A percentile compares a stretch with the other conserved stretches of the same genome.
Evolutionary conservation across 2,113 vertebrate species (phyloP).

Genomic region (Paramormyrops kingsleyae): DNA sequence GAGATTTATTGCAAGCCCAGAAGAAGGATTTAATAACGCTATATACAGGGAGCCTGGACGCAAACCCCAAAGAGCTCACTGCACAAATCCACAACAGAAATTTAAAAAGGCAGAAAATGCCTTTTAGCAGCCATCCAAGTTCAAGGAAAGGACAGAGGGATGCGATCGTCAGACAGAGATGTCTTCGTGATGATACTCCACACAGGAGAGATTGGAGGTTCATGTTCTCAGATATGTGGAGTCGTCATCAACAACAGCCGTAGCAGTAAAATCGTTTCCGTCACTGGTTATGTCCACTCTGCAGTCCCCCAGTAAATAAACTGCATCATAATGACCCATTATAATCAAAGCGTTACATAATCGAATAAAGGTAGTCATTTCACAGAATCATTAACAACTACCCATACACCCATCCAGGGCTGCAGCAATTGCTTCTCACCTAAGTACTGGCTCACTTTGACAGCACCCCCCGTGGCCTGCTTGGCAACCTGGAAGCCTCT

Average conservation of each 20-base stretch:
- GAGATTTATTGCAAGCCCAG: not conserved
- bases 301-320: not conserved
- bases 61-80: not conserved
- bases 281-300: not conserved
- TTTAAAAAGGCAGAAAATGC: not conserved
- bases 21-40: not conserved
- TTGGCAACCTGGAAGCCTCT: constrained; percentile 74
- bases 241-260: not conserved
- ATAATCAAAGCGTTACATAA: not conserved
- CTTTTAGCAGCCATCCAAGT: not conserved
- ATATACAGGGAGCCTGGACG: not conserved
- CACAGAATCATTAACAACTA: not conserved
- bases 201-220: not conserved
- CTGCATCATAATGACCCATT: not conserved
- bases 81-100: not conserved
- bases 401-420: not conserved
- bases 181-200: not conserved
- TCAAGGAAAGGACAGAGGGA: not conserved
- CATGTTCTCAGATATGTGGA: not conserved
- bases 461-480: constrained; percentile 79
- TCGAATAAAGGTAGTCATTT: not conserved
- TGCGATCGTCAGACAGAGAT: not conserved
- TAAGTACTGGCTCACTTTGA: constrained; percentile 83
- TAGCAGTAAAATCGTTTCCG: not conserved
- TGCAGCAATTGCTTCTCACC: constrained; percentile 57